phyloP scores from a whole-genome alignment of 2,113 vertebrate genomes.

The Colaptes auratus region DNA sequence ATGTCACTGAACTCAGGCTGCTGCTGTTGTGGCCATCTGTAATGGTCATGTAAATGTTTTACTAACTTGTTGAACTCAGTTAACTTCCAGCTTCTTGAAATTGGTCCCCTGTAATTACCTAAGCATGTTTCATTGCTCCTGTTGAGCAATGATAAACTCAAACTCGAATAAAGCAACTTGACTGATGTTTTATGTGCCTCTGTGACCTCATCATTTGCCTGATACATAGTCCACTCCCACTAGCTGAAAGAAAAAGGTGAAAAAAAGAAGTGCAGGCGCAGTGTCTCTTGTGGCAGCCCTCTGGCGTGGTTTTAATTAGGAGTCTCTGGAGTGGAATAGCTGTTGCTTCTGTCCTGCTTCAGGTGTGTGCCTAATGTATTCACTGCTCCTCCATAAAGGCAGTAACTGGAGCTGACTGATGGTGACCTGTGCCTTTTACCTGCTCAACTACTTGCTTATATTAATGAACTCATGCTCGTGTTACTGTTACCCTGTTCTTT shows the following conservation, averaged over 20 bases:
- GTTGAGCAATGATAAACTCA: slow-evolving; percentile 23
- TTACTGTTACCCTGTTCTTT: not conserved
- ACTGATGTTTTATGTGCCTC: not conserved
- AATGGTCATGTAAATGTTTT: slow-evolving; percentile 35
- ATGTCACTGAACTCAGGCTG: not conserved
- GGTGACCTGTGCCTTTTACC: not conserved
- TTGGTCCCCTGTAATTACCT: not conserved
- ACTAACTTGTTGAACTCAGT: not conserved
- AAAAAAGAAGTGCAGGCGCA: not conserved
- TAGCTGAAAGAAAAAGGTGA: not conserved
- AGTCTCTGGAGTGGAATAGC: not conserved
- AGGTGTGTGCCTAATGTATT: not conserved
- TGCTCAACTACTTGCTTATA: not conserved
- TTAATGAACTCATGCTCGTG: not conserved
- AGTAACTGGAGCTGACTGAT: not conserved
- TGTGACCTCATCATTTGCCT: not conserved
- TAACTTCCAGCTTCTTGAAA: slow-evolving; percentile 12
- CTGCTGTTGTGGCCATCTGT: not conserved
- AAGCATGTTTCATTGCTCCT: not conserved
- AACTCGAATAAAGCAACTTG: not conserved
- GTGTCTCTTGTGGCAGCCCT: not conserved
- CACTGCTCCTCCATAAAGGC: not conserved
- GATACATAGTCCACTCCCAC: not conserved
- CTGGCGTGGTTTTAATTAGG: not conserved
- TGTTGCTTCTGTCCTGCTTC: not conserved